Base-by-base conservation (phyloP, 2,888 invertebrate species). In the Chouioia cunea region DNA sequence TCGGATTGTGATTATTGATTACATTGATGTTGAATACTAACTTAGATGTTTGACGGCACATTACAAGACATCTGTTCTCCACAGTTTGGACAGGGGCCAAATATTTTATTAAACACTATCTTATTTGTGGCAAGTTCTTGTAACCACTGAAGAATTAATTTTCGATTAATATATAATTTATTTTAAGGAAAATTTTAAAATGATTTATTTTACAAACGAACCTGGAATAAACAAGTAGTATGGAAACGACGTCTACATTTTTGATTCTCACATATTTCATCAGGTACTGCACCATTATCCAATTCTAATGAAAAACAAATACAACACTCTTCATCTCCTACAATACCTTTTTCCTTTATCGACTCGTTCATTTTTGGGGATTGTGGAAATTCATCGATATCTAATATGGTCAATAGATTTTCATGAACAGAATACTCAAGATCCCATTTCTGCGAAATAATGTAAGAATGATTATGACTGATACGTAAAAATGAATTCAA, bases 21-120 rank as follows among this genome's bases (percentile, higher is more conserved):
- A 36, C 1, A 36, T 10, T 36, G 36, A 3, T n/a, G n/a, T 15
- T 27, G n/a, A 52, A 6, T 52, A 53, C 22, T 48, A 18, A 60
- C 18, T 22, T 57, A 62, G 58, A 59, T 46, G 70, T 36, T 36
- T 16, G 56, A 52, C 23, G 71, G 68, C 14, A 73, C 75, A 18
- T 74, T 66, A 73, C 84, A 85, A 12, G 80, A 80, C 75, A 84
- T 81, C 50, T 70, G 78, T 65, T 82, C 79, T 54, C 76, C 76
- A 66, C 85, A 85, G 56, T 83, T 76, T 15, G 82, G 84, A 73
- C 85, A 85, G 14, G 70, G 72, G 27, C 85, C 85, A 76, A 82
- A 78, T 46, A 84, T 81, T 16, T 81, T 72, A 63, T 76, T 74
- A 63, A 85, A 85, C 10, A 78, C 76, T 60, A 81, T 73, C 73